Base-by-base conservation (phyloP, 2,113 vertebrate genomes). In the Nymphicus hollandicus region DNA sequence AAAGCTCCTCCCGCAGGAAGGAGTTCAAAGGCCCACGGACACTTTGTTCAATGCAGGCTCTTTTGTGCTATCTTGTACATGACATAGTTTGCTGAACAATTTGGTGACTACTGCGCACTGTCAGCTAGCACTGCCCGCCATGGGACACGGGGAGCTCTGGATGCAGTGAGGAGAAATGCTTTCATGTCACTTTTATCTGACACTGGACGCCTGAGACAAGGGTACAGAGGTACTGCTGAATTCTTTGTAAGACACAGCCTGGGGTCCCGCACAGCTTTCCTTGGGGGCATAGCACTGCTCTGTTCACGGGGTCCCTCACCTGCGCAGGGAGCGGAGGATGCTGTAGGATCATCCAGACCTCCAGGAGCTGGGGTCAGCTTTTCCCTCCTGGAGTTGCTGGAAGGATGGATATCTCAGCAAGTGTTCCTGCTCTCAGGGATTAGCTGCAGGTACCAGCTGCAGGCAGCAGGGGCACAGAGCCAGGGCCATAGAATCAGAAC, bases 61-160 rank as follows among this genome's bases (percentile, higher is more conserved):
- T 90, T 90, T 28, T 28, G 50, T 44, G 92, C 93, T 95, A 96
- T 96, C 95, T 96, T 50, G 65, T 63, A 84, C 91, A 29, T 93
- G 96, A 90, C 96, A 96, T 94, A 85, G 93, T 33, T 73, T 35
- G 31, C 94, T 53, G 85, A 96, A 17, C 95, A 73, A 93, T 96
- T 88, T 72, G 86, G 94, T 50, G 91, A 29, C 91, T 3, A 53
- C 93, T 69, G 91, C 9, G 10, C 47, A 52, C 56, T 90, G 81
- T 94, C 95, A 89, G 90, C 90, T 50, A 10, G 25, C 81, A 65
- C 89, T 31, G 81, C 80, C 78, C 2, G 27, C 58, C 5, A 4
- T 4, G 35, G 78, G 82, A 43, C 44, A 31, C 20, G 37, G 63
- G 31, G 28, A 24, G 84, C 76, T 68, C 64, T 35, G 85, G 24